Percentiles rank a stretch among this genome's conserved stretches.
phyloP scores from a whole-genome alignment of 2,888 invertebrate genomes.

The Ctena decussata region DNA sequence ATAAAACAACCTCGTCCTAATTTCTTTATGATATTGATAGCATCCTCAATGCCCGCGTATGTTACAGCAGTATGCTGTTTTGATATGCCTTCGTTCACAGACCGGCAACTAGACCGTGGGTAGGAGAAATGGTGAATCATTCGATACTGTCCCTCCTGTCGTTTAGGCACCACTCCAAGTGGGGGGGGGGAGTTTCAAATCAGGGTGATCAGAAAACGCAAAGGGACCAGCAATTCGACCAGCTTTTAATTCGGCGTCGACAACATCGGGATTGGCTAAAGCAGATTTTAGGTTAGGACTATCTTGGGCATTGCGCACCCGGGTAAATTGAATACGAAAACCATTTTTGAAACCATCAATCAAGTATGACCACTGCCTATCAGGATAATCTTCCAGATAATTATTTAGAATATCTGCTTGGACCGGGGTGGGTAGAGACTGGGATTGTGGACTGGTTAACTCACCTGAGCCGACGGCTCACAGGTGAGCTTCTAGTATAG shows the following conservation, averaged over 20 bases:
- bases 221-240: slow-evolving; percentile 33
- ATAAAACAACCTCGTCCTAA: slow-evolving; percentile 1
- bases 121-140: slow-evolving; percentile 47
- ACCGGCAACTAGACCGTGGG: slow-evolving; percentile 10
- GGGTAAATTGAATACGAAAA: neutral
- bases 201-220: neutral
- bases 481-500: too few species aligned
- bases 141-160: slow-evolving; percentile 13
- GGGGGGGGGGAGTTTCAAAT: slow-evolving; percentile 26
- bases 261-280: neutral
- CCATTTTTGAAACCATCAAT: neutral
- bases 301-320: neutral
- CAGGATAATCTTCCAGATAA: neutral
- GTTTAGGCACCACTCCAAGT: slow-evolving; percentile 32
- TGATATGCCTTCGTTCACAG: slow-evolving; percentile 40
- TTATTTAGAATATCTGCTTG: neutral
- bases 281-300: neutral
- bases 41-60: slow-evolving; percentile 33
- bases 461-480: too few species aligned
- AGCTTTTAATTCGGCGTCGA: neutral
- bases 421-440: neutral
- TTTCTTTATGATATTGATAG: slow-evolving; percentile 7
- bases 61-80: slow-evolving; percentile 13
- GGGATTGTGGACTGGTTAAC: neutral
- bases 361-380: neutral